phyloP scores from a whole-genome alignment of 2,888 invertebrate species.

The Stenurella melanura region DNA sequence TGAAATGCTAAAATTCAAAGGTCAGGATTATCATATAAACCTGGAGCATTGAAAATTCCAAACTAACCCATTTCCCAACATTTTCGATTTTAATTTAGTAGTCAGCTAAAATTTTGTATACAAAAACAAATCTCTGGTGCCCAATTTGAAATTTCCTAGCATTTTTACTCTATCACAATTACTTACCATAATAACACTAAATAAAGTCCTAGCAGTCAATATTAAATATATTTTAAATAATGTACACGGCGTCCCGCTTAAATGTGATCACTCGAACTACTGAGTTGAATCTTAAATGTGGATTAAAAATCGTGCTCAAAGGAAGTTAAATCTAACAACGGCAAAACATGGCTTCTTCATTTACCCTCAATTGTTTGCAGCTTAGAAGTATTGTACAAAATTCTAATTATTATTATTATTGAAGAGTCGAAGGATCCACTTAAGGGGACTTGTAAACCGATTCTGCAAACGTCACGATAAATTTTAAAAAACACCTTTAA shows the following conservation, averaged over 20 bases:
- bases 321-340: background rate
- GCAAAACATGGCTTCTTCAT: too few relatives aligned
- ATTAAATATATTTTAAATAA: conserved; percentile 26
- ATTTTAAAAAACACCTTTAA: conserved; percentile 23
- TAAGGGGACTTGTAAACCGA: background rate
- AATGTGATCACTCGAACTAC: background rate
- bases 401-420: too few relatives aligned
- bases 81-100: conserved; percentile 11
- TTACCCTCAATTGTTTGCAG: too few relatives aligned
- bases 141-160: conserved; percentile 37
- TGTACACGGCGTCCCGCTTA: background rate
- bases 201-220: conserved; percentile 29
- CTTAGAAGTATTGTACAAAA: too few relatives aligned
- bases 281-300: background rate
- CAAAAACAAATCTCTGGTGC: conserved; percentile 24
- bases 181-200: conserved; percentile 19
- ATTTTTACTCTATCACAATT: conserved; percentile 41
- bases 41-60: conserved; percentile 32
- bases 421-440: background rate
- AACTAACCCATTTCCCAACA: conserved; percentile 24
- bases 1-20: conserved; percentile 40
- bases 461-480: conserved; percentile 11
- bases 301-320: background rate
- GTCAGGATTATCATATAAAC: conserved; percentile 33
- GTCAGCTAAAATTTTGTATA: background rate